phyloP scores from a whole-genome alignment of 1,140 invertebrate species.

The Solenopsis fugax region DNA sequence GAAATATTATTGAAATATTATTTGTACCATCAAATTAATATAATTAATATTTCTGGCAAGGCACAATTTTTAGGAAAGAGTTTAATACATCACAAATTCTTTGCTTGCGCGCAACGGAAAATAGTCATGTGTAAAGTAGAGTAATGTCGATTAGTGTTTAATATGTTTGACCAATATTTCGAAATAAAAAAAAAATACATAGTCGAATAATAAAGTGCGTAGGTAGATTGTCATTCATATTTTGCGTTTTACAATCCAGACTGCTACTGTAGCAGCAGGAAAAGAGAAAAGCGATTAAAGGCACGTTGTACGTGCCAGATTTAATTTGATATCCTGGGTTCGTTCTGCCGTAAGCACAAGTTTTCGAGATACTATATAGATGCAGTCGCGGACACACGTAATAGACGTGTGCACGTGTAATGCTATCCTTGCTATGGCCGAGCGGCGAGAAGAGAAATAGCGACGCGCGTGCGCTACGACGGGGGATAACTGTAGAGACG shows the following conservation, averaged over 20 bases:
- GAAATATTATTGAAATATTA: not conserved
- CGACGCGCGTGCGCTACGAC: constrained; percentile 41
- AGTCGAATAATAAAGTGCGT: not conserved
- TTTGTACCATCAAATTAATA: not conserved
- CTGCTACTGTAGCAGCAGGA: not conserved
- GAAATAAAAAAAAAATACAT: not conserved
- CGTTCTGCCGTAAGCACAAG: constrained; percentile 19
- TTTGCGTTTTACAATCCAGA: not conserved
- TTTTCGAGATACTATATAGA: constrained; percentile 33
- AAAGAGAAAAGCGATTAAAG: constrained; percentile 29
- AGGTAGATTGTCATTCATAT: constrained; percentile 3
- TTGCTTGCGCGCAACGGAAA: not conserved
- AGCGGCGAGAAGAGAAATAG: constrained; percentile 61
- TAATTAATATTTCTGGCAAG: not conserved
- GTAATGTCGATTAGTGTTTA: not conserved
- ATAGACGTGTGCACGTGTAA: constrained; percentile 59
- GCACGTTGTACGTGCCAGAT: constrained; percentile 42
- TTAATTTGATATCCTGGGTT: constrained; percentile 40
- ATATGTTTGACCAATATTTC: not conserved
- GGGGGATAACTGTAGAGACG: constrained; percentile 38
- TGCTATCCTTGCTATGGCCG: constrained; percentile 47
- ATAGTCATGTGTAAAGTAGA: not conserved
- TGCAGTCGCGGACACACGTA: constrained; percentile 38
- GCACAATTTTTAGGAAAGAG: not conserved
- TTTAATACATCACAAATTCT: not conserved